Conservation (phyloP, 2,888 invertebrate genomes). For the Altica lythri region DNA sequence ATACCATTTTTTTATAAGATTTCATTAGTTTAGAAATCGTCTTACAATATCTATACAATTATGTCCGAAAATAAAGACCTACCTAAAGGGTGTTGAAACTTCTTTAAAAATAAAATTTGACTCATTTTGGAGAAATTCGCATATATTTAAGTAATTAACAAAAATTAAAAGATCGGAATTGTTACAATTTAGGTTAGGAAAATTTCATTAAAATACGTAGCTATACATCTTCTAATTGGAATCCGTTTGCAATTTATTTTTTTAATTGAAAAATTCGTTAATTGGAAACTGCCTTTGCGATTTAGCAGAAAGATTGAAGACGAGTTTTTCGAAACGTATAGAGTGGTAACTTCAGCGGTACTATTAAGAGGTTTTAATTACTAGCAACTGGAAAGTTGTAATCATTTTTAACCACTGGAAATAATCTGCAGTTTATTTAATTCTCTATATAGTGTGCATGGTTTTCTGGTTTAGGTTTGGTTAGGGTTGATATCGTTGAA, state of each 20-base stretch:
- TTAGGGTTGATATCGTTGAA: too few species aligned
- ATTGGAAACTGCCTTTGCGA: slow-evolving; percentile 5
- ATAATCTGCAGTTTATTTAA: too few species aligned
- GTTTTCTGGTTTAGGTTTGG: too few species aligned
- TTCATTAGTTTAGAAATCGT: too few species aligned
- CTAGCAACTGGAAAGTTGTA: background rate
- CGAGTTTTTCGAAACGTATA: slow-evolving; percentile 7
- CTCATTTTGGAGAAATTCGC: background rate
- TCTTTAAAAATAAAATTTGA: slow-evolving; percentile 6
- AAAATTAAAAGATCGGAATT: slow-evolving; percentile 14
- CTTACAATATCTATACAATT: too few species aligned
- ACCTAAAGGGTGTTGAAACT: slow-evolving; percentile 6
- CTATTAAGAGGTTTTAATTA: slow-evolving; percentile 7
- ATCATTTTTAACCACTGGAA: slow-evolving; percentile 2
- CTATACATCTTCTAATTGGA: slow-evolving; percentile 15
- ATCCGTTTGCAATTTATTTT: slow-evolving; percentile 17
- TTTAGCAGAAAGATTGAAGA: slow-evolving; percentile 3
- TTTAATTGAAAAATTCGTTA: slow-evolving; percentile 22
- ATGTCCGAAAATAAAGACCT: too few species aligned
- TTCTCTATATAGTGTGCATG: too few species aligned
- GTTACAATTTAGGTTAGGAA: slow-evolving; percentile 13
- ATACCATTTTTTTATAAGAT: too few species aligned
- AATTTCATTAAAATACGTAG: slow-evolving; percentile 19
- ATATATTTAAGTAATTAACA: slow-evolving; percentile 8
- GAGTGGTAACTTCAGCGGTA: background rate